Evolutionary conservation across 2,888 invertebrate genomes (phyloP).

Genomic region (Hypsopygia costalis): DNA sequence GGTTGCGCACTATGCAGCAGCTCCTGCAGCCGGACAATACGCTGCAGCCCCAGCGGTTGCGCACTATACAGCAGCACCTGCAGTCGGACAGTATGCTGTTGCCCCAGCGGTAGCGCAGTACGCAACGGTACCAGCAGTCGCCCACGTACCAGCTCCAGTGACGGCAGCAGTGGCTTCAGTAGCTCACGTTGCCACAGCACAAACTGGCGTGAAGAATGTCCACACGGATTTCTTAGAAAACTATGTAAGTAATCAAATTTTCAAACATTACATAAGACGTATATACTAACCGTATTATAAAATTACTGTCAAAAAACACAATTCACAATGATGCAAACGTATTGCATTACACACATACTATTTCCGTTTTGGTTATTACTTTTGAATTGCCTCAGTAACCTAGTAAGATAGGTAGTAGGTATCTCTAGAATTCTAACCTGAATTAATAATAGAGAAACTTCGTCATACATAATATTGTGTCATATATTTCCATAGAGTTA

Average conservation of each 20-base stretch:
- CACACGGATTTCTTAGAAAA: constrained; percentile 82
- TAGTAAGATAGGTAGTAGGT: too few relatives aligned
- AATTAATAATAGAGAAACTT: too few relatives aligned
- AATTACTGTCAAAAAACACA: not conserved
- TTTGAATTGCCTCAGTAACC: too few relatives aligned
- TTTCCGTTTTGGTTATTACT: too few relatives aligned
- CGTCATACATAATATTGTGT: too few relatives aligned
- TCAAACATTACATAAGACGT: not conserved
- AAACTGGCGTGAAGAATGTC: constrained; percentile 72
- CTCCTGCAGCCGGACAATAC: constrained; percentile 25
- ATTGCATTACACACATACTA: too few relatives aligned
- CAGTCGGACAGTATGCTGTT: constrained; percentile 21
- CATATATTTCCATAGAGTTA: too few relatives aligned
- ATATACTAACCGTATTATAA: not conserved
- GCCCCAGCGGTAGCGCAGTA: constrained; percentile 15
- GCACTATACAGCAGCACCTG: constrained; percentile 19
- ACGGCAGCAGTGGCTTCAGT: constrained; percentile 29
- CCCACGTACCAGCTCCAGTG: too few relatives aligned
- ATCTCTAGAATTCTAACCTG: too few relatives aligned
- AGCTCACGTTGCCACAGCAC: constrained; percentile 21
- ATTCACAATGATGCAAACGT: too few relatives aligned
- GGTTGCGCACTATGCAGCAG: constrained; percentile 15
- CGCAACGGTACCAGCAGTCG: constrained; percentile 20
- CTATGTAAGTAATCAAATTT: constrained; percentile 72
- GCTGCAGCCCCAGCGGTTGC: constrained; percentile 12